Evolutionary conservation across 2,113 vertebrate species (phyloP), one percentile per base, ranked within the genome.

Genomic region (Apodemus speciosus): DNA sequence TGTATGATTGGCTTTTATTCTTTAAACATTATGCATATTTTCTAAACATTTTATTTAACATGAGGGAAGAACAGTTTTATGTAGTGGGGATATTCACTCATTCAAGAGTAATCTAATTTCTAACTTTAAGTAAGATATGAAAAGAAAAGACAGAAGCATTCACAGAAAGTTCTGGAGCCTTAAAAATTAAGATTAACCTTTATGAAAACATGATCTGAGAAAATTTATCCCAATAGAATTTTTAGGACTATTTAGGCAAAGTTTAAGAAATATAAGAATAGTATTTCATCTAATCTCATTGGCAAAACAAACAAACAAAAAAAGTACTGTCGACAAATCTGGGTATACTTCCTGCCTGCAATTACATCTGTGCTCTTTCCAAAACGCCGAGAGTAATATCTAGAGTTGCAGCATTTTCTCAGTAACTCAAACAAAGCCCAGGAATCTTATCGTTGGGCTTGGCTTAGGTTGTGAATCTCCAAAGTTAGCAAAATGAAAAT

Each of bases 211-310:
- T 66, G 58, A 95, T 90, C 23, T 46, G 60, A 89, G 23, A 85
- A 85, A 85, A 92, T 53, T 64, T 84, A 43, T 83, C 49, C 66
- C n/a, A 69, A 11, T 25, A 69, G 68, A 83, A 68, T 76, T 88
- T 93, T 85, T 62, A 73, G 14, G 40, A 40, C 15, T 75, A 93
- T 83, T 58, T 95, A 91, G 66, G 75, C 89, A 90, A 93, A 89
- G 69, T 88, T 89, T 3, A 53, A 71, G 46, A 90, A 30, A 91
- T 38, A 91, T 51, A 49, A 62, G 4, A 21, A 79, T 66, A 89
- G 72, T 84, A 21, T 80, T 89, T 85, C 84, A 21, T n/a, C 58
- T 86, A 49, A 66, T 81, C 38, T 91, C 30, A 85, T 35, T 76
- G 18, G 6, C 79, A 32, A 88, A 46, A 90, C 68, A n/a, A 88